Percentiles rank a stretch among this genome's conserved stretches.
These are phyloP conservation scores for Odontothrips loti DNA, from an alignment of 2,888 invertebrate species.

Conservation along the genomic window DNA sequence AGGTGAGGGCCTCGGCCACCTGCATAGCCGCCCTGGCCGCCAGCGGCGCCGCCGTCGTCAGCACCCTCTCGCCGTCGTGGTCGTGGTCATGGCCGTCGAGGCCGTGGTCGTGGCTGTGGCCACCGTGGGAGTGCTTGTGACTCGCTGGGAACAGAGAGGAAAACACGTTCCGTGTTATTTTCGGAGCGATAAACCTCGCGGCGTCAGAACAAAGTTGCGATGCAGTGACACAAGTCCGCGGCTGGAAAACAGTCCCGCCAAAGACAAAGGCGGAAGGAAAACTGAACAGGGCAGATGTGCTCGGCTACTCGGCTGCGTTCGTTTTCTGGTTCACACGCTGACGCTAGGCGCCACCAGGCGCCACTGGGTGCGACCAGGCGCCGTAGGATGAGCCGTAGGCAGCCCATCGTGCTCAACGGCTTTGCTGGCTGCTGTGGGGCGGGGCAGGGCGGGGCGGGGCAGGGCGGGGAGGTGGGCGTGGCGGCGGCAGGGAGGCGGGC, in stretches of 20 bases:
- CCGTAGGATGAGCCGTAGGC: background rate
- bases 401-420: background rate
- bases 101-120: background rate
- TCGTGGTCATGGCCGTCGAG: background rate
- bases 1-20: slow-evolving; percentile 4
- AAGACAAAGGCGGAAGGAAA: too few relatives aligned
- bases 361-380: too few relatives aligned
- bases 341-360: too few relatives aligned
- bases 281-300: too few relatives aligned
- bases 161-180: background rate
- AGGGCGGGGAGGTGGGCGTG: background rate
- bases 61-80: background rate
- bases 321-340: too few relatives aligned
- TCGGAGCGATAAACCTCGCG: background rate
- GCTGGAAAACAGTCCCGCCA: too few relatives aligned
- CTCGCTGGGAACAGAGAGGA: background rate
- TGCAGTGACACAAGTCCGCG: background rate
- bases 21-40: background rate
- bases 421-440: background rate
- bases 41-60: background rate
- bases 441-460: background rate
- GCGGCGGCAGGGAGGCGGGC: background rate
- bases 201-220: background rate
- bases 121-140: background rate
- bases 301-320: too few relatives aligned